phyloP scores from a whole-genome alignment of 1,140 invertebrate genomes.

The Hirudo medicinalis region DNA sequence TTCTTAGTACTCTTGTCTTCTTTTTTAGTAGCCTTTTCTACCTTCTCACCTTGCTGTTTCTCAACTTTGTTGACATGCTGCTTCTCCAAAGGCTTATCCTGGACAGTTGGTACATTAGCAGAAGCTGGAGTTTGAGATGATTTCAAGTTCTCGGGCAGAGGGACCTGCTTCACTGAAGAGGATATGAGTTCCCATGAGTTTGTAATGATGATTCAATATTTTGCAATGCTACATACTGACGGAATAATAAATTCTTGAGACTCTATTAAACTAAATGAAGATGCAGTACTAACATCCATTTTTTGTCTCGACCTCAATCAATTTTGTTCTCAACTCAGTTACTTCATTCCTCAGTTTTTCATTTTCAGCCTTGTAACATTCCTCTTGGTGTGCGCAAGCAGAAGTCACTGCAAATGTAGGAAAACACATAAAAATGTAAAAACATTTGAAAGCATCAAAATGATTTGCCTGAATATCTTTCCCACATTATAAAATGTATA shows the following conservation, averaged over 20 bases:
- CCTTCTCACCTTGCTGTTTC: constrained; percentile 19
- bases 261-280: neutral
- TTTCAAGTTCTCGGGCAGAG: constrained; percentile 25
- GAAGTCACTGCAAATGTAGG: constrained; percentile 22
- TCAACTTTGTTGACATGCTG: constrained; percentile 15
- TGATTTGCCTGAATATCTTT: no score
- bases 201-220: neutral
- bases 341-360: constrained; percentile 40
- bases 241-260: constrained; percentile 7
- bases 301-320: constrained; percentile 46
- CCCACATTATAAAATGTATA: no score
- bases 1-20: constrained; percentile 23
- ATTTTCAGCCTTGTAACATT: constrained; percentile 39
- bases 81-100: constrained; percentile 16
- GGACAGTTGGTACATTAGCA: constrained; percentile 1
- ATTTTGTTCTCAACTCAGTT: constrained; percentile 36
- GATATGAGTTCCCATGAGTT: constrained; percentile 6
- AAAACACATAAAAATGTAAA: no score
- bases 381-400: constrained; percentile 31
- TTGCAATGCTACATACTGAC: no score
- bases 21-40: constrained; percentile 23
- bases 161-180: constrained; percentile 49
- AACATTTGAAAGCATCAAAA: no score
- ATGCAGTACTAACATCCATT: constrained; percentile 16
- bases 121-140: constrained; percentile 10